Evolutionary conservation across 2,113 vertebrate genomes (phyloP).

Genomic region (Uria lomvia): DNA sequence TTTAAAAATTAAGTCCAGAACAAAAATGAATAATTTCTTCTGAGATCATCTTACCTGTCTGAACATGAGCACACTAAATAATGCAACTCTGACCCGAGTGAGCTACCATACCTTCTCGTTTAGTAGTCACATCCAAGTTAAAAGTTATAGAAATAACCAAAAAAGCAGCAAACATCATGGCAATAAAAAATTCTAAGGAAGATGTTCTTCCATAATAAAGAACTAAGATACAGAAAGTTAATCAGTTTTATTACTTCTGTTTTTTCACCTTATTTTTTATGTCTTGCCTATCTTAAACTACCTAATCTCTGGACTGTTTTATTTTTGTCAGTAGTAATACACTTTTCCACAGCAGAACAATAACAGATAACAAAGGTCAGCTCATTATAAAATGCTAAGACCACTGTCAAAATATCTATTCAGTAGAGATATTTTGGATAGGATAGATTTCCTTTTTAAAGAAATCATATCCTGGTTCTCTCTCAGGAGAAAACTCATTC

Average conservation of each 20-base stretch:
- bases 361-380: not conserved
- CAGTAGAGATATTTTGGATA: not conserved
- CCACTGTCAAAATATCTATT: not conserved
- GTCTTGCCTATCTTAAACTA: not conserved
- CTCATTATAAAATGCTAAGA: not conserved
- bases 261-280: not conserved
- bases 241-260: not conserved
- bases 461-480: not conserved
- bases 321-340: not conserved
- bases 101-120: not conserved
- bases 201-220: not conserved
- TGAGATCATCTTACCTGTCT: not conserved
- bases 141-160: not conserved
- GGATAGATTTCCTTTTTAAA: not conserved
- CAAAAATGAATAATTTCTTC: not conserved
- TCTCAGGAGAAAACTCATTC: not conserved
- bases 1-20: not conserved
- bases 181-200: not conserved
- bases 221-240: not conserved
- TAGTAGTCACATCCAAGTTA: too few species aligned
- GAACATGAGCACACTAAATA: not conserved
- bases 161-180: fast-evolving
- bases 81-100: not conserved
- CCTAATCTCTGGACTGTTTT: not conserved
- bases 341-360: not conserved